Evolutionary conservation across 2,888 invertebrate species (phyloP).

Genomic region (Branchipolynoe longqiensis): DNA sequence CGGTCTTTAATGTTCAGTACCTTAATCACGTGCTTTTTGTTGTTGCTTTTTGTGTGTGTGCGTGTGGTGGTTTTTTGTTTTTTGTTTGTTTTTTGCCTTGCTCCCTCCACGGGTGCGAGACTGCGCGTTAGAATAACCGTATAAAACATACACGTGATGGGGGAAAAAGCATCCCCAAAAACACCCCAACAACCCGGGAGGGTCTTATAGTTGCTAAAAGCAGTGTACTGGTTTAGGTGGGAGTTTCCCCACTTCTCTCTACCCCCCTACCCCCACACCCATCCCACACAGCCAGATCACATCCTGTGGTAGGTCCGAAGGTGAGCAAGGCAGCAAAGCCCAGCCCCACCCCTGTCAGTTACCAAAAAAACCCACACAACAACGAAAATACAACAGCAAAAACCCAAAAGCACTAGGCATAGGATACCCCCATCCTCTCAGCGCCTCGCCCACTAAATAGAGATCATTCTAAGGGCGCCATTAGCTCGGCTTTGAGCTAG

Average conservation of each 20-base stretch:
- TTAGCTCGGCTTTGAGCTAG: slow-evolving; percentile 20
- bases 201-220: too few species aligned
- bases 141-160: slow-evolving; percentile 30
- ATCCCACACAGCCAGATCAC: too few species aligned
- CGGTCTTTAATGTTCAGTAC: slow-evolving; percentile 53
- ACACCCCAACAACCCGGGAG: too few species aligned
- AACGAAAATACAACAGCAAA: too few species aligned
- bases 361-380: too few species aligned
- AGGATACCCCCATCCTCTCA: not conserved
- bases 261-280: not conserved
- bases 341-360: not conserved
- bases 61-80: too few species aligned
- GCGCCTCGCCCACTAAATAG: not conserved
- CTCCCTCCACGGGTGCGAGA: slow-evolving; percentile 33
- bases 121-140: not conserved
- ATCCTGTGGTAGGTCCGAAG: slow-evolving; percentile 13
- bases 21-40: slow-evolving; percentile 54
- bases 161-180: too few species aligned
- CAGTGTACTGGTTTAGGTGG: too few species aligned
- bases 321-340: slow-evolving; percentile 2
- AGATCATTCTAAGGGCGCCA: not conserved
- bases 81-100: too few species aligned
- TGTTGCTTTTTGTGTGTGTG: too few species aligned
- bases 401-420: slow-evolving; percentile 13
- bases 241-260: too few species aligned